Evolutionary conservation across 2,113 vertebrate species (phyloP).

Genomic region (Oceanodroma tethys): DNA sequence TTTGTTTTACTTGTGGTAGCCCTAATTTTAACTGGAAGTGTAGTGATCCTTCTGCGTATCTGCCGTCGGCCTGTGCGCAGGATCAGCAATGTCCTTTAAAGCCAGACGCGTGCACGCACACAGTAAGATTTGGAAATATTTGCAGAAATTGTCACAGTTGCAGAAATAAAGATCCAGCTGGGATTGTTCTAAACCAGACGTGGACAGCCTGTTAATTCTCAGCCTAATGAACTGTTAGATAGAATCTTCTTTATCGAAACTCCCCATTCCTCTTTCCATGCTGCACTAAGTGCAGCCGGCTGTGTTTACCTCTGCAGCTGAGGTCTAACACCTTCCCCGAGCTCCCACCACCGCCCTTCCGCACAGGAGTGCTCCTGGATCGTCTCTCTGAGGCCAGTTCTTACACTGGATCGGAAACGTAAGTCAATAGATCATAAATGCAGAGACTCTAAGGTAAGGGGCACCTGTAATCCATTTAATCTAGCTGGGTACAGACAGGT

Average conservation of each 20-base stretch:
- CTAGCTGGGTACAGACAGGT: background rate
- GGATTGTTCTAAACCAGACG: background rate
- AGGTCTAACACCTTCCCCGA: background rate
- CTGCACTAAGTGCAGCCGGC: accelerated
- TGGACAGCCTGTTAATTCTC: background rate
- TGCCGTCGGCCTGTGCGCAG: background rate
- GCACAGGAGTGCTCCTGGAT: background rate
- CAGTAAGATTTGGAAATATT: background rate
- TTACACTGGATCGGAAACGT: background rate
- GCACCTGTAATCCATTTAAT: too few relatives aligned
- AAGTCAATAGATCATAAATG: background rate
- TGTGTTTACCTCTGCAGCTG: background rate
- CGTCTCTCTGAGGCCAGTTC: background rate
- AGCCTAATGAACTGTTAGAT: background rate
- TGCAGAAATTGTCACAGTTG: background rate
- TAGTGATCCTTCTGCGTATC: background rate
- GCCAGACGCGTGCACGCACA: accelerated
- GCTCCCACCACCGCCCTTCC: accelerated
- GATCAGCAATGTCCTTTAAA: background rate
- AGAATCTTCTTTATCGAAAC: background rate
- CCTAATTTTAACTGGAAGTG: background rate
- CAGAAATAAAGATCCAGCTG: background rate
- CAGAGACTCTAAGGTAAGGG: too few relatives aligned
- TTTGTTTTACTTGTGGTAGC: background rate
- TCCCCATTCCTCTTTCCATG: background rate